phyloP scores from a whole-genome alignment of 2,113 vertebrate species.

The Percina caprodes region DNA sequence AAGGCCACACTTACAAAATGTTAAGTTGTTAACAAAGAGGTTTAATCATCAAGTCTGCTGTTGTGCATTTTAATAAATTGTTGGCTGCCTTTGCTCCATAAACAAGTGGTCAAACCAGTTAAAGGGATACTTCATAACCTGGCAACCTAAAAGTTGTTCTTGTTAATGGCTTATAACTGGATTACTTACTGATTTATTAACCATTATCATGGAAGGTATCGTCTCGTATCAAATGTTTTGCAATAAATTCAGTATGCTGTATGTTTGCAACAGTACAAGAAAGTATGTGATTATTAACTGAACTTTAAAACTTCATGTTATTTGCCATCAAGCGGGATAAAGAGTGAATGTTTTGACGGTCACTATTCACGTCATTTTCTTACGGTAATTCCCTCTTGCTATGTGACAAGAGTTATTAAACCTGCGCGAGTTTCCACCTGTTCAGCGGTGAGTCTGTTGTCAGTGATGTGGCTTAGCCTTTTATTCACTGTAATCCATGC shows the following conservation, averaged over 20 bases:
- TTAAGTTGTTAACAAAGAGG: background rate
- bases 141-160: background rate
- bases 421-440: slow-evolving; percentile 59
- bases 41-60: background rate
- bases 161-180: background rate
- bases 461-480: slow-evolving; percentile 61
- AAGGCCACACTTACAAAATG: background rate
- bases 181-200: background rate
- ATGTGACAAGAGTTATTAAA: slow-evolving; percentile 61
- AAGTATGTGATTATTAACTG: background rate
- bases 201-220: background rate
- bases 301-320: slow-evolving; percentile 14
- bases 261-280: background rate
- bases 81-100: background rate
- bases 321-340: slow-evolving; percentile 30
- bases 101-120: background rate
- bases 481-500: slow-evolving; percentile 74
- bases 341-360: slow-evolving; percentile 8
- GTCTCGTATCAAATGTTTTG: background rate
- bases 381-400: slow-evolving; percentile 56
- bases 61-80: background rate
- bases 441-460: slow-evolving; percentile 40
- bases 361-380: slow-evolving; percentile 18
- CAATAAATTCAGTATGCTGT: background rate
- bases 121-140: background rate